Evolutionary conservation across 2,113 vertebrate species (phyloP).

Genomic region (Ariopsis seemanni): DNA sequence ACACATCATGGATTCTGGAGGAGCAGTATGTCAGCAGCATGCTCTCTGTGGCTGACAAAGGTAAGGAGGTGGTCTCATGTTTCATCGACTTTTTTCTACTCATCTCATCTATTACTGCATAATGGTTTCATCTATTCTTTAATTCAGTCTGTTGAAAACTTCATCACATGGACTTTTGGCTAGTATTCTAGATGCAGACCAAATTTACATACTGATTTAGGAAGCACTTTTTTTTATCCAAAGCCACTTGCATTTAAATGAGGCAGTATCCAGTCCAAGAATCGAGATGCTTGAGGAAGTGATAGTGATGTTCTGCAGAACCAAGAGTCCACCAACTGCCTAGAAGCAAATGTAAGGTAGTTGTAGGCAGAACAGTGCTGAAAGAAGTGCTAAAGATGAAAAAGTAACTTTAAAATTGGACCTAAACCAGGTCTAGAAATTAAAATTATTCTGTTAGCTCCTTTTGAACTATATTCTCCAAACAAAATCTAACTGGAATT

Average conservation of each 20-base stretch:
- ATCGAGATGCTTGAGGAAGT: not conserved
- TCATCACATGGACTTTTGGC: not conserved
- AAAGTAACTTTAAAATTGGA: too few relatives aligned
- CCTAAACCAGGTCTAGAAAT: too few relatives aligned
- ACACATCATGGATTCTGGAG: conserved; percentile 80
- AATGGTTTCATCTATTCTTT: not conserved
- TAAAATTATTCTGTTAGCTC: too few relatives aligned
- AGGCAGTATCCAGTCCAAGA: not conserved
- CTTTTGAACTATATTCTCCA: too few relatives aligned
- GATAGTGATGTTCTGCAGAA: not conserved
- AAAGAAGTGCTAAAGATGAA: too few relatives aligned
- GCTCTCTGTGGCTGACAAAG: conserved; percentile 90
- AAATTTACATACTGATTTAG: not conserved
- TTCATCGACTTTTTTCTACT: not conserved
- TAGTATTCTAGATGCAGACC: not conserved
- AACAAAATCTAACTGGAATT: too few relatives aligned
- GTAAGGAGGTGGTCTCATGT: conserved; percentile 60
- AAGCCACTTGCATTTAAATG: not conserved
- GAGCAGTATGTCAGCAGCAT: conserved; percentile 93
- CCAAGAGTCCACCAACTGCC: not conserved
- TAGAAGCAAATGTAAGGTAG: too few relatives aligned
- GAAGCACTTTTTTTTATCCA: not conserved
- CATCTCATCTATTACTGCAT: not conserved
- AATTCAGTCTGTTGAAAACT: not conserved
- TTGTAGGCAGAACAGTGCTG: too few relatives aligned